These are phyloP conservation scores for Boleophthalmus pectinirostris DNA, from an alignment of 2,113 vertebrate genomes.

Conservation along the genomic window DNA sequence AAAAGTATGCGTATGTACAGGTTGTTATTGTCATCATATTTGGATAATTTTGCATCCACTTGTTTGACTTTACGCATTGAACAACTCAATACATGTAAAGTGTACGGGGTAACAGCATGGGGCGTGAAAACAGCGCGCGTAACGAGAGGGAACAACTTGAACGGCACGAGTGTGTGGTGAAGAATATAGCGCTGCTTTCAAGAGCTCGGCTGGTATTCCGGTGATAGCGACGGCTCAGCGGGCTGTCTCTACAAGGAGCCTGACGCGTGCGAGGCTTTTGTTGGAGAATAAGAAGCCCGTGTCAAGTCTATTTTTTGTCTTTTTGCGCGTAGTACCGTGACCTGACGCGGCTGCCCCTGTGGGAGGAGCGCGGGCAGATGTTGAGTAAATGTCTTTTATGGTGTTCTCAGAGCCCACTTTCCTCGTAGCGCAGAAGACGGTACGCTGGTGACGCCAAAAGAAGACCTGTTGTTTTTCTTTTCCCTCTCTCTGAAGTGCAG, in stretches of 20 bases:
- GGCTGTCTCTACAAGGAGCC: not conserved
- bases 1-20: too few relatives aligned
- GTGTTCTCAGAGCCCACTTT: conserved; percentile 1
- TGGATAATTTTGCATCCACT: not conserved
- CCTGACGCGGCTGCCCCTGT: not conserved
- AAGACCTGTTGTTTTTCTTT: not conserved
- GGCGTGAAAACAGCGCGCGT: not conserved
- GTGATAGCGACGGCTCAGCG: not conserved
- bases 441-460: not conserved
- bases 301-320: conserved; percentile 1
- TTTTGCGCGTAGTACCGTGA: not conserved
- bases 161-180: not conserved
- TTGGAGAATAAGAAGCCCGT: not conserved
- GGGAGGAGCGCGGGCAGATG: conserved; percentile 4
- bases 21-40: not conserved
- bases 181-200: not conserved
- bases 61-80: not conserved
- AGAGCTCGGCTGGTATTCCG: conserved; percentile 4
- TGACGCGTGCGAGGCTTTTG: not conserved
- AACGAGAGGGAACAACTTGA: not conserved
- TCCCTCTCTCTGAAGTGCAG: not conserved
- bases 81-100: not conserved
- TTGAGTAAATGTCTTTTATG: conserved; percentile 10
- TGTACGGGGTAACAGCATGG: not conserved
- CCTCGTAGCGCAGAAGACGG: not conserved